These are phyloP conservation scores for Melieria omissa DNA, from an alignment of 2,888 invertebrate genomes.

Conservation along the genomic window DNA sequence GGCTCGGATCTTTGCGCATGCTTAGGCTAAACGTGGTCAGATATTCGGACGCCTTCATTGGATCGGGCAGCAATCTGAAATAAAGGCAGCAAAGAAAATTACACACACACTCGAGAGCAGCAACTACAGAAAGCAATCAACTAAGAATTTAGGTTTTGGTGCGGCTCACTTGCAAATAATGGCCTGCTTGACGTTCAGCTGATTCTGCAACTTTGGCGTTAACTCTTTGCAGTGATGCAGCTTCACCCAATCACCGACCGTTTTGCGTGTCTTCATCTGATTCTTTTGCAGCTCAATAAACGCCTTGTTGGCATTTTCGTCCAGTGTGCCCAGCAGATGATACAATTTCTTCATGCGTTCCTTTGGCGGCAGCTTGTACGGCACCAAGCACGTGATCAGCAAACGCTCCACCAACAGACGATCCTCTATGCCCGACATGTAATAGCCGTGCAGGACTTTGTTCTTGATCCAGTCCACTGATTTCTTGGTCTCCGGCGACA, in stretches of 20 bases:
- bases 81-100: neutral
- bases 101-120: neutral
- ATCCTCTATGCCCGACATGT: constrained; percentile 89
- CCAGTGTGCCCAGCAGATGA: constrained; percentile 91
- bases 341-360: constrained; percentile 94
- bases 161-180: constrained; percentile 63
- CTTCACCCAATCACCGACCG: constrained; percentile 89
- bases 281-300: constrained; percentile 93
- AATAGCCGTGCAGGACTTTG: constrained; percentile 92
- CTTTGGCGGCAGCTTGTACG: constrained; percentile 86
- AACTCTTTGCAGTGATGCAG: constrained; percentile 77
- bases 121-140: neutral
- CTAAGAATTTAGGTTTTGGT: neutral
- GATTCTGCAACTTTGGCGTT: constrained; percentile 77
- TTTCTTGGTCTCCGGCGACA: constrained; percentile 84
- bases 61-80: constrained; percentile 86
- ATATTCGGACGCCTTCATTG: constrained; percentile 90
- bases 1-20: constrained; percentile 76
- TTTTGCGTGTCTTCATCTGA: constrained; percentile 83
- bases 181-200: constrained; percentile 74
- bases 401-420: constrained; percentile 90
- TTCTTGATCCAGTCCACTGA: constrained; percentile 97
- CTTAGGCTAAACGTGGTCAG: constrained; percentile 83
- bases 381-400: constrained; percentile 93
- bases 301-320: constrained; percentile 94